A percentile compares a stretch with the other conserved stretches of the same genome.
Evolutionary conservation across 2,888 invertebrate genomes (phyloP).

Genomic region (Podabrus alpinus): DNA sequence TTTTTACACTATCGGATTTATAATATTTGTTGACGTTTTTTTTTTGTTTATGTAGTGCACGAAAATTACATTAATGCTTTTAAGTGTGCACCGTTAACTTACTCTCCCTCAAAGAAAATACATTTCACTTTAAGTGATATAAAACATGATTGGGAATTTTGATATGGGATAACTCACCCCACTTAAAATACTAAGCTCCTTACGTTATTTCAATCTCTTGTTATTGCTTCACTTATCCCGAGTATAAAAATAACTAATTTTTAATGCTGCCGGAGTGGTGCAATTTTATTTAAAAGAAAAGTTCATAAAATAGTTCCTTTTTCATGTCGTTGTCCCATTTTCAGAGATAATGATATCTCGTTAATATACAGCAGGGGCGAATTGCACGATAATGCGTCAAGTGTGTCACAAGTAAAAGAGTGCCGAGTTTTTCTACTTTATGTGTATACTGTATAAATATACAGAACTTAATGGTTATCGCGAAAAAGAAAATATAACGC

Average conservation of each 20-base stretch:
- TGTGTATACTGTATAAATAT: background rate
- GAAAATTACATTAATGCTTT: constrained; percentile 40
- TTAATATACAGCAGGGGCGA: background rate
- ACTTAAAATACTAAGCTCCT: background rate
- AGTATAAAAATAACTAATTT: background rate
- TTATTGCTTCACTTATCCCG: background rate
- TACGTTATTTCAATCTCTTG: background rate
- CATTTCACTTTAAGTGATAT: constrained; percentile 31
- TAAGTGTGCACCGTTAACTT: constrained; percentile 48
- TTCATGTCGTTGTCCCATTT: background rate
- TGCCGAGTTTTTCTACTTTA: background rate
- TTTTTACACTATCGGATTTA: background rate
- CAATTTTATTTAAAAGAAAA: background rate
- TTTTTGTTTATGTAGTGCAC: constrained; percentile 31
- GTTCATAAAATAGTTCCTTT: background rate
- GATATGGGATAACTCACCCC: constrained; percentile 51
- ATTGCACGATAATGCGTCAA: background rate
- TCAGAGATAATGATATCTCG: background rate
- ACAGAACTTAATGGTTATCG: background rate
- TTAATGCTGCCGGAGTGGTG: background rate
- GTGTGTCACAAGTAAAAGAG: background rate
- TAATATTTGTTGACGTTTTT: background rate
- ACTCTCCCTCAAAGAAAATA: constrained; percentile 47
- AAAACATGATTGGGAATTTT: constrained; percentile 52
- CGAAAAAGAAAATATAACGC: background rate